Evolutionary conservation across 2,888 invertebrate species (phyloP).

Genomic region (Trissolcus japonicus): DNA sequence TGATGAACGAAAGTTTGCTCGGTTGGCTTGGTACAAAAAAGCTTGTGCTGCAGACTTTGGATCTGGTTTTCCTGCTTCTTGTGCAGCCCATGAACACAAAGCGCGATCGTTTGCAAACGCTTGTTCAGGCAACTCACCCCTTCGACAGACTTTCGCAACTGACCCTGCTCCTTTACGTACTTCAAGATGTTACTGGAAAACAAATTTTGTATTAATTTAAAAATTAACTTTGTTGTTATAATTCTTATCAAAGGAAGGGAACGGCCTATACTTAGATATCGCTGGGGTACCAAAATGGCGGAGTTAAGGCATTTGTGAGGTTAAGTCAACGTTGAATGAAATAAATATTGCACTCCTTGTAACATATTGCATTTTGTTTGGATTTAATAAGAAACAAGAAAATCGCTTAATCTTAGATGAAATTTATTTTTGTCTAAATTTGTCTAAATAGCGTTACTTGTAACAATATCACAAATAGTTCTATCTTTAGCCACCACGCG

Average conservation of each 20-base stretch:
- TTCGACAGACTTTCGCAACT: conserved; percentile 62
- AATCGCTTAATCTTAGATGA: too few relatives aligned
- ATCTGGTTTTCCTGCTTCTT: conserved; percentile 61
- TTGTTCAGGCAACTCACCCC: conserved; percentile 62
- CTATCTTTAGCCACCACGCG: neutral
- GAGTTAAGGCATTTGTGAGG: conserved; percentile 2
- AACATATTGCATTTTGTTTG: too few relatives aligned
- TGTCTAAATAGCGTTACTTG: too few relatives aligned
- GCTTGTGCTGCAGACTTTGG: conserved; percentile 58
- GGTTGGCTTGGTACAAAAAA: conserved; percentile 29
- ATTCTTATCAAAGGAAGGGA: too few relatives aligned
- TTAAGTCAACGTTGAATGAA: too few relatives aligned
- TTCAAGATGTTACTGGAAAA: conserved; percentile 65
- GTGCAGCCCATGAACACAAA: conserved; percentile 62
- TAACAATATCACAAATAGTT: conserved; percentile 3
- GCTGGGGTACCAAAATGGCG: too few relatives aligned
- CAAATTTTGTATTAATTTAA: conserved; percentile 28
- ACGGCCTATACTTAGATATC: too few relatives aligned
- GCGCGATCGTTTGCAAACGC: conserved; percentile 65
- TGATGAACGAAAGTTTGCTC: conserved; percentile 12
- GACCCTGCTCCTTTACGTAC: conserved; percentile 66
- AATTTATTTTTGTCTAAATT: too few relatives aligned
- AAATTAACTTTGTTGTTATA: neutral
- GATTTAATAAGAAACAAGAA: too few relatives aligned
- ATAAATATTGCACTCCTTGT: too few relatives aligned